A percentile compares a stretch with the other conserved stretches of the same genome.
Evolutionary conservation across 2,113 vertebrate genomes (phyloP).

Genomic region (Brienomyrus longianalis): DNA sequence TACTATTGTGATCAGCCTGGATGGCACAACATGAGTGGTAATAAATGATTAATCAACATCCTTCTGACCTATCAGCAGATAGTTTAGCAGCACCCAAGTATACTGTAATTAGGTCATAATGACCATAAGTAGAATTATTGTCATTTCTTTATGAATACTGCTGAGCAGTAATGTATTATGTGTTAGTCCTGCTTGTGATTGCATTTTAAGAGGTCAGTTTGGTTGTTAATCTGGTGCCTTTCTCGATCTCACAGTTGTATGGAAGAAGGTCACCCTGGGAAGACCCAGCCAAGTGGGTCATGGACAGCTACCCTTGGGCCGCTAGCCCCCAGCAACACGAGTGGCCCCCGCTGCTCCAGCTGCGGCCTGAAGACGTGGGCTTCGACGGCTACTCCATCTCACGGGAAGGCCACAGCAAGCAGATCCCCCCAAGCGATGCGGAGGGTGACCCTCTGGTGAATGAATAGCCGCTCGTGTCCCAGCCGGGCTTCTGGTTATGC

Average conservation of each 20-base stretch:
- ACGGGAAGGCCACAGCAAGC: constrained; percentile 66
- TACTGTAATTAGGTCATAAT: neutral
- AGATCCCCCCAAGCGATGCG: constrained; percentile 57
- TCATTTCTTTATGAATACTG: neutral
- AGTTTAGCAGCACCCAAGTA: neutral
- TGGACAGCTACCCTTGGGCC: constrained; percentile 89
- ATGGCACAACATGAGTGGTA: neutral
- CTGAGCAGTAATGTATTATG: neutral
- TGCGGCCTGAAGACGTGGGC: constrained; percentile 90
- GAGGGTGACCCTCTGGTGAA: constrained; percentile 80
- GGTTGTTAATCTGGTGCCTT: neutral
- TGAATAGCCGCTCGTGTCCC: neutral
- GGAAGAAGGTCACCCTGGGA: constrained; percentile 80
- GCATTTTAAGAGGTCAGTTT: neutral
- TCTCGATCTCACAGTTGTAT: neutral
- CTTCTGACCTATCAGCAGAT: neutral
- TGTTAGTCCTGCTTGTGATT: neutral
- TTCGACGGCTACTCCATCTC: constrained; percentile 76
- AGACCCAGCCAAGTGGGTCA: constrained; percentile 93
- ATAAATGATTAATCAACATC: neutral
- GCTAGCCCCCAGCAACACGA: constrained; percentile 75
- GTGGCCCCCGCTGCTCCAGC: constrained; percentile 89
- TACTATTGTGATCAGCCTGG: neutral
- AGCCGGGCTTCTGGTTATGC: neutral
- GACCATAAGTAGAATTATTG: neutral